Conservation (phyloP, 2,888 invertebrate genomes). For the Blera fallax region DNA sequence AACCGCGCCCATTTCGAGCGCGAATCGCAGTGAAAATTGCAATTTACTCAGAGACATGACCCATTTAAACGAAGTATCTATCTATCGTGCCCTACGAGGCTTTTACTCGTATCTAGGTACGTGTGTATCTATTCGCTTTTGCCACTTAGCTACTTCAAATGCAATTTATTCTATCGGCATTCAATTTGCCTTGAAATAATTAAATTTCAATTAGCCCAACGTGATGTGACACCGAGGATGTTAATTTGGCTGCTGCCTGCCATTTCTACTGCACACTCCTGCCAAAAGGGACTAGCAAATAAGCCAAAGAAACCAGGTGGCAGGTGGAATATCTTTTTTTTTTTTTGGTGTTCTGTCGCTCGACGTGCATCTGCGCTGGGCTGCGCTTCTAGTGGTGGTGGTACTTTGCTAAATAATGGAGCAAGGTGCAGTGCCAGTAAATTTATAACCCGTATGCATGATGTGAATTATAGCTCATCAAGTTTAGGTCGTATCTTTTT, state of each 20-base stretch:
- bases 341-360: not conserved
- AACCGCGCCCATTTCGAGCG: conserved; percentile 64
- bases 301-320: conserved; percentile 14
- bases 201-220: conserved; percentile 53
- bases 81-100: not conserved
- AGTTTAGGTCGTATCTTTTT: conserved; percentile 10
- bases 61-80: conserved; percentile 34
- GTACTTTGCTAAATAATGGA: conserved; percentile 38
- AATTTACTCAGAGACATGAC: conserved; percentile 67
- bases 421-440: conserved; percentile 52
- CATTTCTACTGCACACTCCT: not conserved
- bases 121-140: not conserved
- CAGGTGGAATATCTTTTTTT: conserved; percentile 28
- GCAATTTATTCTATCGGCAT: conserved; percentile 57
- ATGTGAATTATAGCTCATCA: conserved; percentile 66
- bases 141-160: conserved; percentile 51
- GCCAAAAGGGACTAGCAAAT: not conserved
- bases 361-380: not conserved
- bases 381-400: conserved; percentile 14
- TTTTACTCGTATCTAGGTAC: not conserved
- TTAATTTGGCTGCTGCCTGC: conserved; percentile 31
- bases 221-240: conserved; percentile 47
- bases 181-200: conserved; percentile 49
- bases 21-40: conserved; percentile 46
- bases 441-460: conserved; percentile 17